phyloP scores from a whole-genome alignment of 2,888 invertebrate species.

The Drosophila recens region DNA sequence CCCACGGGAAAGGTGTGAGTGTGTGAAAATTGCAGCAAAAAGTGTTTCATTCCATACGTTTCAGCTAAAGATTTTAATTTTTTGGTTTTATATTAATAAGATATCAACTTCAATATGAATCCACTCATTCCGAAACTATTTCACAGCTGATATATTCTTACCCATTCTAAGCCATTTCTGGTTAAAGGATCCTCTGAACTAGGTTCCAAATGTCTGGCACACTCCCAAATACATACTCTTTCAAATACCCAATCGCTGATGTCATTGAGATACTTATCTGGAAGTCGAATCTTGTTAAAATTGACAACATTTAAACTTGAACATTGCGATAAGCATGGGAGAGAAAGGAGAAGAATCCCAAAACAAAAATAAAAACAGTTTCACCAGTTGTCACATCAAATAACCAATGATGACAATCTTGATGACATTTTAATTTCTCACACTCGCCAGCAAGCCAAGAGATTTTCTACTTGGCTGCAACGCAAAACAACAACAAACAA shows the following conservation, averaged over 20 bases:
- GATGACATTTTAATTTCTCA: slow-evolving; percentile 84
- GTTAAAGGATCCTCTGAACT: background rate
- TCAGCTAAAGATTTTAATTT: background rate
- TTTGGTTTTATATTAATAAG: no score
- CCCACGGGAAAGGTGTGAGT: slow-evolving; percentile 25
- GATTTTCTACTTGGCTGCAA: slow-evolving; percentile 78
- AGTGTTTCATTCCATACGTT: slow-evolving; percentile 1
- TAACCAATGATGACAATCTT: slow-evolving; percentile 81
- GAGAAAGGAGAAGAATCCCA: slow-evolving; percentile 32
- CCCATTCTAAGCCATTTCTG: background rate
- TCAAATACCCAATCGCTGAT: slow-evolving; percentile 49
- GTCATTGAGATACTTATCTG: slow-evolving; percentile 71
- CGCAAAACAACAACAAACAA: slow-evolving; percentile 52
- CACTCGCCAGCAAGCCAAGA: slow-evolving; percentile 56
- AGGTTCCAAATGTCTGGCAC: slow-evolving; percentile 29
- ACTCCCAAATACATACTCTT: slow-evolving; percentile 18
- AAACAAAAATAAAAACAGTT: slow-evolving; percentile 38
- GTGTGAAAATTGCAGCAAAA: slow-evolving; percentile 12
- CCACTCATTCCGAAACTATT: no score
- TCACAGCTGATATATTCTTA: no score
- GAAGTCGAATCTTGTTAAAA: slow-evolving; percentile 79
- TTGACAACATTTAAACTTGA: slow-evolving; percentile 81
- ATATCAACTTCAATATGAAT: no score
- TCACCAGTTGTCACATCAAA: slow-evolving; percentile 72
- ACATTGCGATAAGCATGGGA: slow-evolving; percentile 41